Percentiles rank a stretch among this genome's conserved stretches.
These are phyloP conservation scores for Cerceris ruficornis DNA, from an alignment of 2,888 invertebrate genomes.

Conservation along the genomic window DNA sequence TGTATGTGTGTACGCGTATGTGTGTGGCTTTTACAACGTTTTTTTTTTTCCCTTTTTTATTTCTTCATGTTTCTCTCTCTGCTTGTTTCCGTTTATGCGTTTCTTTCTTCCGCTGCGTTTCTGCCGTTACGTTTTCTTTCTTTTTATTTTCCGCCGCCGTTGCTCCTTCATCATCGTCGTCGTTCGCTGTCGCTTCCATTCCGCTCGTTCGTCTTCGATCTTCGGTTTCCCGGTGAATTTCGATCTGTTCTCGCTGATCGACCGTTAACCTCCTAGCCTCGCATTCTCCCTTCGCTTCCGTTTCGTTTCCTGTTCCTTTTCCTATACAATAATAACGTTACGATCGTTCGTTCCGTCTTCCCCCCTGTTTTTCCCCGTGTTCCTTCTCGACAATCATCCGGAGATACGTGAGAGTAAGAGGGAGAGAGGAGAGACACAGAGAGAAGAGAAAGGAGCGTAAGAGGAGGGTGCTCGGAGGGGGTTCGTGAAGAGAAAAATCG, in stretches of 20 bases:
- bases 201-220: conserved; percentile 1
- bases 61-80: conserved; percentile 36
- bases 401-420: conserved; percentile 57
- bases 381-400: conserved; percentile 46
- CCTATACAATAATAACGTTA: conserved; percentile 11
- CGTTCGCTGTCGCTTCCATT: too few species aligned
- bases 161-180: conserved; percentile 1
- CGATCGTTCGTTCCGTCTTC: conserved; percentile 45
- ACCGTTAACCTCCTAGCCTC: conserved; percentile 18
- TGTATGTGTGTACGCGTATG: conserved; percentile 73
- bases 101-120: conserved; percentile 13
- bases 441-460: conserved; percentile 58
- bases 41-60: conserved; percentile 47
- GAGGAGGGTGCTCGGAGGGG: conserved; percentile 48
- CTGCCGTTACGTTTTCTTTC: conserved; percentile 30
- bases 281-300: not conserved
- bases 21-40: conserved; percentile 73
- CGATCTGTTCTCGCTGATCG: conserved; percentile 38
- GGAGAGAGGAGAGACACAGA: conserved; percentile 45
- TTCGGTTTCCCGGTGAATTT: conserved; percentile 9
- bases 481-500: conserved; percentile 49
- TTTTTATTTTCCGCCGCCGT: conserved; percentile 6
- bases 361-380: conserved; percentile 46
- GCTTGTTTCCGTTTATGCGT: conserved; percentile 13
- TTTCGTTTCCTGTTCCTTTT: conserved; percentile 27